Conservation (phyloP, 2,888 invertebrate genomes). For the Arrhopalites spinosus region DNA sequence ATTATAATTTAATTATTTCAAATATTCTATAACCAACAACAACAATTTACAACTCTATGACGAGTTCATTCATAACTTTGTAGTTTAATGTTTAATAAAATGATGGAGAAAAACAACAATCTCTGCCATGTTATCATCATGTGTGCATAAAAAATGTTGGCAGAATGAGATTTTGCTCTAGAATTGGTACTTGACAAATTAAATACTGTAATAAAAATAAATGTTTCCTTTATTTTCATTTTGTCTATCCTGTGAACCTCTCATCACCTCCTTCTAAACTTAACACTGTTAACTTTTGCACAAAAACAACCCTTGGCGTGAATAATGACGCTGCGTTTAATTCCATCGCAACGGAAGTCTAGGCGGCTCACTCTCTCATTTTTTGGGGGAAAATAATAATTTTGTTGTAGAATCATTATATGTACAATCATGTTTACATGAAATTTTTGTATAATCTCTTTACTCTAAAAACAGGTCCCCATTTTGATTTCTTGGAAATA, state of each 20-base stretch:
- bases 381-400: too few relatives aligned
- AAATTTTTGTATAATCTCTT: too few relatives aligned
- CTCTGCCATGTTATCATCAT: too few relatives aligned
- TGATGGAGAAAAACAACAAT: too few relatives aligned
- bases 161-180: background rate
- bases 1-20: too few relatives aligned
- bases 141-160: background rate
- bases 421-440: too few relatives aligned
- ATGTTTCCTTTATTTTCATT: background rate
- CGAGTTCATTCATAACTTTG: background rate
- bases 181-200: background rate
- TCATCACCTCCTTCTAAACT: background rate
- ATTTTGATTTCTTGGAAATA: background rate
- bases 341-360: background rate
- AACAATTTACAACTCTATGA: background rate
- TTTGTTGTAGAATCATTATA: too few relatives aligned
- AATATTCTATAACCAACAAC: too few relatives aligned
- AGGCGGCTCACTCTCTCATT: background rate
- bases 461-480: background rate
- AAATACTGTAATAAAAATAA: constrained; percentile 4
- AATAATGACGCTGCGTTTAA: background rate
- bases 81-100: too few relatives aligned
- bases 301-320: background rate
- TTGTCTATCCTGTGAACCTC: background rate
- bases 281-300: background rate